A percentile compares a stretch with the other conserved stretches of the same genome.
Conservation (phyloP, 2,888 invertebrate genomes). For the Athrips mouffetella region DNA sequence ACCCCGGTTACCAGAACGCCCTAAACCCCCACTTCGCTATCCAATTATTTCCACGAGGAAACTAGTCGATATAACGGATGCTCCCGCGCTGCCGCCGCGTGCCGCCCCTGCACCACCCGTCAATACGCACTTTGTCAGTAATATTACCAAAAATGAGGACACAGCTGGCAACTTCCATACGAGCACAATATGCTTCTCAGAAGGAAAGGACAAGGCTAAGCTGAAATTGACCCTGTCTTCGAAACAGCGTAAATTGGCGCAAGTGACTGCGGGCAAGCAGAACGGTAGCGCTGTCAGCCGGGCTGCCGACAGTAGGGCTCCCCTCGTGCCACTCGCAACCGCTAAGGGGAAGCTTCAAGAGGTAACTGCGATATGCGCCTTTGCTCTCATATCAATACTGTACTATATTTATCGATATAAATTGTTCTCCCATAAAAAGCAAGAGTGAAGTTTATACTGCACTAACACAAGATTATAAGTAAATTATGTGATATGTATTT, state of each 20-base stretch:
- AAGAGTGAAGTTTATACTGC: slow-evolving; percentile 47
- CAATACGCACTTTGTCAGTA: slow-evolving; percentile 61
- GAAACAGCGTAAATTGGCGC: slow-evolving; percentile 50
- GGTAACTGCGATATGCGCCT: slow-evolving; percentile 69
- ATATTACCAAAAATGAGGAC: slow-evolving; percentile 57
- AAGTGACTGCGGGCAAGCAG: slow-evolving; percentile 29
- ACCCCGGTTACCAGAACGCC: slow-evolving; percentile 71
- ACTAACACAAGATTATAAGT: slow-evolving; percentile 46
- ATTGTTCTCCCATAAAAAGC: slow-evolving; percentile 39
- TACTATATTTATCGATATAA: slow-evolving; percentile 37
- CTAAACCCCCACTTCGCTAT: slow-evolving; percentile 61
- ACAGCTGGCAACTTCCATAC: slow-evolving; percentile 57
- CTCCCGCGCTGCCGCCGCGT: slow-evolving; percentile 65
- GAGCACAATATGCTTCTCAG: slow-evolving; percentile 68
- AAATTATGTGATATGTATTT: slow-evolving; percentile 32
- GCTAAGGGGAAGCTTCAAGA: slow-evolving; percentile 51
- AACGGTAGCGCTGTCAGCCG: slow-evolving; percentile 39
- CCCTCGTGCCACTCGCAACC: slow-evolving; percentile 29
- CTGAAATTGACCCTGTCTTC: slow-evolving; percentile 61
- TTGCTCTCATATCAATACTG: slow-evolving; percentile 61
- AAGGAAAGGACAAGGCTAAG: slow-evolving; percentile 60
- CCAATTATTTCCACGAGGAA: slow-evolving; percentile 68
- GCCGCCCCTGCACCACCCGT: slow-evolving; percentile 40
- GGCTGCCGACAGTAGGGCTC: slow-evolving; percentile 23
- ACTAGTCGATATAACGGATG: slow-evolving; percentile 65